Evolutionary conservation across 2,113 vertebrate genomes (phyloP).

Genomic region (Apistogramma diplotaenia): DNA sequence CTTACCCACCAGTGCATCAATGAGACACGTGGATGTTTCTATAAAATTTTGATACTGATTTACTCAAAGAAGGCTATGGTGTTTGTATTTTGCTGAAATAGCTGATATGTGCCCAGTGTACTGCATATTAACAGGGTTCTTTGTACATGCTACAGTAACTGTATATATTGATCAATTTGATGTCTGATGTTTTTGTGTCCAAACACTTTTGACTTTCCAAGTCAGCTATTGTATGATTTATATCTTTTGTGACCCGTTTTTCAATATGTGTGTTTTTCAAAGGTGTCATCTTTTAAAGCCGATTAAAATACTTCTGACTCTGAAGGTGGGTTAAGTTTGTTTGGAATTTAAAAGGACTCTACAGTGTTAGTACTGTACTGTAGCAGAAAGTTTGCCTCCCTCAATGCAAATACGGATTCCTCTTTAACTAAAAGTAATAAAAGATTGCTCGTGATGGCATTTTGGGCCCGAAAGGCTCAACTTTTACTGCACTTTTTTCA

Average conservation of each 20-base stretch:
- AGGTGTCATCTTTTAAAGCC: slow-evolving; percentile 59
- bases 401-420: neutral
- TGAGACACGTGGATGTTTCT: slow-evolving; percentile 5
- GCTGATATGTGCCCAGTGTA: slow-evolving; percentile 52
- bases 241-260: slow-evolving; percentile 68
- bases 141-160: slow-evolving; percentile 63
- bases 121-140: slow-evolving; percentile 48
- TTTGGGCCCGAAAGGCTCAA: neutral
- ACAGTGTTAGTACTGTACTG: neutral
- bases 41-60: slow-evolving; percentile 23
- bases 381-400: neutral
- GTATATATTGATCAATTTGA: slow-evolving; percentile 60
- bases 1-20: neutral
- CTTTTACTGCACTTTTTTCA: neutral
- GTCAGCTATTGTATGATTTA: slow-evolving; percentile 61
- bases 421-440: neutral
- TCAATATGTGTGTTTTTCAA: slow-evolving; percentile 53
- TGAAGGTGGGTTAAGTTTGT: slow-evolving; percentile 18
- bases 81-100: slow-evolving; percentile 16
- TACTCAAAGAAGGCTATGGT: slow-evolving; percentile 6
- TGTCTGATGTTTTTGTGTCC: slow-evolving; percentile 53
- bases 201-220: slow-evolving; percentile 48
- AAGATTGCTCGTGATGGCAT: neutral
- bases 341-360: slow-evolving; percentile 21
- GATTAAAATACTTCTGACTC: slow-evolving; percentile 55